Conservation (phyloP, 2,888 invertebrate species). For the Chrysina gloriosa region DNA sequence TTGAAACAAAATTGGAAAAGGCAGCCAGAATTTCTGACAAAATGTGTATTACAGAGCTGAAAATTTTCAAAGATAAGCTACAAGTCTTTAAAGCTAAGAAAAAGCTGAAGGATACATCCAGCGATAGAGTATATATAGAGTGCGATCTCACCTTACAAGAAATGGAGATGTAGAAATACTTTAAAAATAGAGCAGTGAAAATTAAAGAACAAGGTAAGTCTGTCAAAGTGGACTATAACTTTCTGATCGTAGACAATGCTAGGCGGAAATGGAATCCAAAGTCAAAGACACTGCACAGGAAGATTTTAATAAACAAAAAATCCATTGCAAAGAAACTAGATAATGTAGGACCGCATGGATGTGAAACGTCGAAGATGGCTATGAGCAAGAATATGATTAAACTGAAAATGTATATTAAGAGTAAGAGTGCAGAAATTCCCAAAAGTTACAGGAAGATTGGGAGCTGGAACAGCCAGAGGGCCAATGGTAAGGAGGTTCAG, state of each 20-base stretch:
- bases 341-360: no score
- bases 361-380: no score
- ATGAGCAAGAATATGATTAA: no score
- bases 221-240: background rate
- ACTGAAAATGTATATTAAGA: no score
- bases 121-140: background rate
- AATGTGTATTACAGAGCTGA: background rate
- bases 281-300: background rate
- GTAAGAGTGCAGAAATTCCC: no score
- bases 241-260: background rate
- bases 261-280: background rate
- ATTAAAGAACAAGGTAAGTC: background rate
- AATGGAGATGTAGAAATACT: background rate
- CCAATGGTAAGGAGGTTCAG: no score
- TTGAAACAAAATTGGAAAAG: background rate
- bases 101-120: background rate
- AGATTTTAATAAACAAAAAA: no score
- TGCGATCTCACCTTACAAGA: background rate
- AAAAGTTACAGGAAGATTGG: no score
- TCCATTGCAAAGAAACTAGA: no score
- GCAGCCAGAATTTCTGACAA: background rate
- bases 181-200: background rate
- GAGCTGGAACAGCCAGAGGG: no score
- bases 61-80: background rate
- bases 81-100: constrained; percentile 1